Percentiles rank a stretch among this genome's conserved stretches.
Conservation (phyloP, 1,140 invertebrate species). For the Leptoteleia sp. region DNA sequence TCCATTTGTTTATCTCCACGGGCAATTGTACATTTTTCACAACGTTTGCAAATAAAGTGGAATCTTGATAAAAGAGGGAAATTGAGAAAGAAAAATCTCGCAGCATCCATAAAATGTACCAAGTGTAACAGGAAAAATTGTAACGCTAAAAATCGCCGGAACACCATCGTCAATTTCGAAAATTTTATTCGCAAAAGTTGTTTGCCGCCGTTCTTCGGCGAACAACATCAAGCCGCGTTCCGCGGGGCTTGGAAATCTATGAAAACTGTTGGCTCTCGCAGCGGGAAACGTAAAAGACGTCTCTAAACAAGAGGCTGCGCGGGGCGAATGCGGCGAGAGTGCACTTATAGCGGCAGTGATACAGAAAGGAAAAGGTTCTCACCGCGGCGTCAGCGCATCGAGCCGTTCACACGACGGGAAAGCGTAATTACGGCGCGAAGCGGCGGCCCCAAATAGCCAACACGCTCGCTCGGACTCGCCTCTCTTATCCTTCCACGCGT, state of each 20-base stretch:
- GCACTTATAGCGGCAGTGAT: conserved; percentile 54
- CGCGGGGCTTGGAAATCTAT: conserved; percentile 11
- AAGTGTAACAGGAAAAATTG: no score
- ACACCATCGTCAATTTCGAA: not conserved
- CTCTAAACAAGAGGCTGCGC: conserved; percentile 13
- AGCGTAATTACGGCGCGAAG: conserved; percentile 70
- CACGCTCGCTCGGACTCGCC: conserved; percentile 66
- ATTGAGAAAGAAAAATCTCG: no score
- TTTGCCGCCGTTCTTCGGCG: not conserved
- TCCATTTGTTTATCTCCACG: no score
- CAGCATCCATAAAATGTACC: no score
- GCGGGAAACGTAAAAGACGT: conserved; percentile 1
- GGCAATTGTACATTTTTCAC: no score
- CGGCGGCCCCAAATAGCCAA: conserved; percentile 62
- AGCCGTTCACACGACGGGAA: conserved; percentile 61
- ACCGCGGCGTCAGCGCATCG: conserved; percentile 45
- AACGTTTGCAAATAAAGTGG: no score
- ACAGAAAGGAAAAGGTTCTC: conserved; percentile 61
- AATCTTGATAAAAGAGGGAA: no score
- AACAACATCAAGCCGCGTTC: conserved; percentile 17
- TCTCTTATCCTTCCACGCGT: conserved; percentile 27
- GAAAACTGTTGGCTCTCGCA: conserved; percentile 8
- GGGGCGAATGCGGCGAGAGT: conserved; percentile 46
- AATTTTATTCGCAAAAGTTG: conserved; percentile 23
- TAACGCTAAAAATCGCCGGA: no score